Conservation (phyloP, 2,113 vertebrate genomes). For the Naja naja region DNA sequence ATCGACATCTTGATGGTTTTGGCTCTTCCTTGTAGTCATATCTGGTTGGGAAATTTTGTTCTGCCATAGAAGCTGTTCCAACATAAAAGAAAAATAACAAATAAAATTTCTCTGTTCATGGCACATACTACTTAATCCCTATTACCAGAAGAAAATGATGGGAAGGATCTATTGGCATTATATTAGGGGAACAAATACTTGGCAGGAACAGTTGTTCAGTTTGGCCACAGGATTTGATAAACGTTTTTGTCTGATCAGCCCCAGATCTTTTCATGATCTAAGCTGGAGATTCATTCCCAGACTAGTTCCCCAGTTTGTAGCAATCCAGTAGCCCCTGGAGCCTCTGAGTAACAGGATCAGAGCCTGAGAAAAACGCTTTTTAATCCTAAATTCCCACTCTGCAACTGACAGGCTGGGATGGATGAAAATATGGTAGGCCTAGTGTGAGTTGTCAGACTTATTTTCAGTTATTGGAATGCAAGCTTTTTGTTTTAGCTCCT, state of each 20-base stretch:
- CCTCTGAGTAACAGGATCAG: neutral
- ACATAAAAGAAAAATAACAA: too few relatives aligned
- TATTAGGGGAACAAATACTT: neutral
- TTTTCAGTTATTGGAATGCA: slow-evolving; percentile 16
- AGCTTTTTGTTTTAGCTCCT: neutral
- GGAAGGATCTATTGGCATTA: neutral
- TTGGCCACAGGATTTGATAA: neutral
- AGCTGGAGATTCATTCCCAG: too few relatives aligned
- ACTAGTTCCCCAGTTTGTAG: neutral
- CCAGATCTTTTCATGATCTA: neutral
- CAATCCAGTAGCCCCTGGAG: neutral
- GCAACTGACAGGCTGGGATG: slow-evolving; percentile 12
- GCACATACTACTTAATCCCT: neutral
- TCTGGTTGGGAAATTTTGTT: too few relatives aligned
- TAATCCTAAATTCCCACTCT: neutral
- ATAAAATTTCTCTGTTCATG: neutral
- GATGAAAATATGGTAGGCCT: neutral
- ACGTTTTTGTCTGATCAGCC: neutral
- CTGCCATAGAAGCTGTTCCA: too few relatives aligned
- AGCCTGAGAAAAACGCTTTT: neutral
- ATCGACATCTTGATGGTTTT: too few relatives aligned
- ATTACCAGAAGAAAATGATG: neutral
- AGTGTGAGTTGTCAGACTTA: slow-evolving; percentile 13
- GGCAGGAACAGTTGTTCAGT: neutral
- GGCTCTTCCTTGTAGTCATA: too few relatives aligned